Evolutionary conservation across 2,888 invertebrate species (phyloP), one percentile per base, ranked within the genome.

Genomic region (Cheilosia vulpina): DNA sequence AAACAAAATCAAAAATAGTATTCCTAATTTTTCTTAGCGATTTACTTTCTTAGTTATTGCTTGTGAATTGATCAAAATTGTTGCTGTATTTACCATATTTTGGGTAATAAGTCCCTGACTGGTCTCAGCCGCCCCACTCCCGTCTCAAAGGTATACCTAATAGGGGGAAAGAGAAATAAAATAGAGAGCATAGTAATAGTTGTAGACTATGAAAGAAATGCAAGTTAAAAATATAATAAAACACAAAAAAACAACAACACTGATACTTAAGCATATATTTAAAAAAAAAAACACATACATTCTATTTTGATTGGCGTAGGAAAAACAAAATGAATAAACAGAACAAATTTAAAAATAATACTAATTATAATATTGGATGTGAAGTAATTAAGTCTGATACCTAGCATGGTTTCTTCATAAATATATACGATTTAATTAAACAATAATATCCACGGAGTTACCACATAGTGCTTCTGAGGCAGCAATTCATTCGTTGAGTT

Each of bases 101-200:
- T 92, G 92, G 92, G 92, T 92, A 92, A 92, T 92, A 92, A 92
- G 91, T 91, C 92, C 92, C 92, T 92, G 92, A 92, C 92, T 92
- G 91, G 92, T 92, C 91, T 92, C 92, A 92, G 92, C 92, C 92
- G 92, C 92, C 92, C 92, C 92, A 92, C 91, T 92, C 92, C 92
- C 92, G 92, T 92, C 92, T 92, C 92, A 92, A 92, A 92, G 92
- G 92, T 92, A 92, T 91, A 92, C 92, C 92, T 92, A 90, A 91
- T 91, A 89, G 89, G 89, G 90, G 90, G 89, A 90, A 90, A 90
- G 90, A 90, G 90, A 91, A 89, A 89, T 88, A 89, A 84, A 85
- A 87, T 85, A 89, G 82, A 88, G 87, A 88, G 83, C 79, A 87
- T 82, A 87, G 84, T 88, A 88, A 87, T 87, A 88, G 88, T 63